Evolutionary conservation across 2,113 vertebrate genomes (phyloP).

Genomic region (Nematolebias whitei): DNA sequence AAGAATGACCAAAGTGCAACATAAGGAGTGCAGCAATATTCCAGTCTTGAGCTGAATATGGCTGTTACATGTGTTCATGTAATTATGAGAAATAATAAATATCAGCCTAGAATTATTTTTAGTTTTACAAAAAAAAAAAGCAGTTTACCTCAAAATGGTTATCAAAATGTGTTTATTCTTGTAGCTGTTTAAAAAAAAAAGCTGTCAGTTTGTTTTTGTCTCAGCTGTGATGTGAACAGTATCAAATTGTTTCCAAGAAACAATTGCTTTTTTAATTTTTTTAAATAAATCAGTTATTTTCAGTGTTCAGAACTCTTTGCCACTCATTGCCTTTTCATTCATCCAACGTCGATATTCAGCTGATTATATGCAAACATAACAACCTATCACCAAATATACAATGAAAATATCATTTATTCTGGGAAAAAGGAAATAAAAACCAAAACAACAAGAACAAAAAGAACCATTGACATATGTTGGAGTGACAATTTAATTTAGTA

Average conservation of each 20-base stretch:
- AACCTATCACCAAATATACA: constrained; percentile 45
- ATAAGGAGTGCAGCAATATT: too few relatives aligned
- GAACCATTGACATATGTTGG: constrained; percentile 53
- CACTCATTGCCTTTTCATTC: constrained; percentile 53
- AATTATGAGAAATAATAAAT: too few relatives aligned
- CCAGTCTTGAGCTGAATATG: too few relatives aligned
- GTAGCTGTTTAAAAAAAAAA: background rate
- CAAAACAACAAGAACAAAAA: too few relatives aligned
- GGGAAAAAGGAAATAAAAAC: too few relatives aligned
- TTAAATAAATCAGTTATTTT: constrained; percentile 73
- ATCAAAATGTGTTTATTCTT: too few relatives aligned
- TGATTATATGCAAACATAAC: constrained; percentile 53
- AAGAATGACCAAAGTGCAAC: too few relatives aligned
- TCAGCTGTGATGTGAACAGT: constrained; percentile 21
- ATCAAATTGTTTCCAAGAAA: constrained; percentile 47
- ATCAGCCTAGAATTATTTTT: too few relatives aligned
- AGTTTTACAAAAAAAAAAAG: too few relatives aligned
- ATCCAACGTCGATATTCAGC: constrained; percentile 49
- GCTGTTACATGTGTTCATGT: too few relatives aligned
- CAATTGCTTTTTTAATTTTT: constrained; percentile 66
- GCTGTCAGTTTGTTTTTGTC: constrained; percentile 19
- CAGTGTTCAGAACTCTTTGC: constrained; percentile 45
- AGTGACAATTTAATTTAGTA: constrained; percentile 73
- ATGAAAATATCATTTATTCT: constrained; percentile 39
- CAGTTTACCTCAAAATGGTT: too few relatives aligned